Percentiles rank a stretch among this genome's conserved stretches.
These are phyloP conservation scores for Cygnus atratus DNA, from an alignment of 2,113 vertebrate genomes.

Conservation along the genomic window DNA sequence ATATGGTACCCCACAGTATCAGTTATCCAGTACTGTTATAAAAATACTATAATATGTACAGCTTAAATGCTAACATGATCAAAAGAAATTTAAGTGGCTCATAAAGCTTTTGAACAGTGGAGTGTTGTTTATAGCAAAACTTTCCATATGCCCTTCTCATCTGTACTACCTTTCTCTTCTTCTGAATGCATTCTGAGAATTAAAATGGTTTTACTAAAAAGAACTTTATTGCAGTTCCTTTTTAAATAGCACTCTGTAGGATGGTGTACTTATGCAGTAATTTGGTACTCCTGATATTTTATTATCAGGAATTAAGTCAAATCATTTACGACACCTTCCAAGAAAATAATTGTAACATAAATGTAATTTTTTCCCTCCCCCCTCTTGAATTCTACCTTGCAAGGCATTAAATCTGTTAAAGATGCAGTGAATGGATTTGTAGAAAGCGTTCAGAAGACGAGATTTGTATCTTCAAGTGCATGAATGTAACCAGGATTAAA, in stretches of 20 bases:
- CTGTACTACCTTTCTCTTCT: conserved; percentile 22
- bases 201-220: conserved; percentile 24
- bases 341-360: conserved; percentile 4
- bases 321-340: conserved; percentile 37
- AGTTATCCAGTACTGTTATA: background rate
- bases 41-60: conserved; percentile 38
- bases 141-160: background rate
- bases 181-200: background rate
- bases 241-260: conserved; percentile 16
- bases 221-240: conserved; percentile 20
- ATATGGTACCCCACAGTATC: background rate
- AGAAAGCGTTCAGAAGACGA: background rate
- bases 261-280: conserved; percentile 16
- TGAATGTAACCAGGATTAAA: background rate
- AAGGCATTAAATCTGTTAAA: conserved; percentile 17
- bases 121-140: conserved; percentile 39
- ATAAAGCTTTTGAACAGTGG: conserved; percentile 8
- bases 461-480: background rate
- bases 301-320: conserved; percentile 42
- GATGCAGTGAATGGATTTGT: background rate
- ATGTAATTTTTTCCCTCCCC: background rate
- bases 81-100: conserved; percentile 26
- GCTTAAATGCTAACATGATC: conserved; percentile 42
- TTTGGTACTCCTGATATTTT: conserved; percentile 26
- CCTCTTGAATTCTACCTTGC: background rate